Conservation (phyloP, 2,797 vertebrate species). For the Neosilurus mollespiculum region DNA sequence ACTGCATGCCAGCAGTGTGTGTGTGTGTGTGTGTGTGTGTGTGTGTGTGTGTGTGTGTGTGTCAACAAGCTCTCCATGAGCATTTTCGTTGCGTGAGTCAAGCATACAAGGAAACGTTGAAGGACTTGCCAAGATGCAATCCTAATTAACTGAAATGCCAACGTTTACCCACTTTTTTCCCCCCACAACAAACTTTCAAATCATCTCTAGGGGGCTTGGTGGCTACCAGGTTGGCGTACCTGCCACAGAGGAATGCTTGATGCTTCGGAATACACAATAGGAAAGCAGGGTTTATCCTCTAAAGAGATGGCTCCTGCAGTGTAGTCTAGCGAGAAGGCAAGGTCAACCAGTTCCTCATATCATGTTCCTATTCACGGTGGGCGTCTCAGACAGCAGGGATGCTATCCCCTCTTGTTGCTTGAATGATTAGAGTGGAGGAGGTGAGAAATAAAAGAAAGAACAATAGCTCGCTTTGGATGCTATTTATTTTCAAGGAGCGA, state of each 20-base stretch:
- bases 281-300: conserved; percentile 38
- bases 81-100: conserved; percentile 47
- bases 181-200: conserved; percentile 51
- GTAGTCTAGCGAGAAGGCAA: conserved; percentile 45
- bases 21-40: not conserved
- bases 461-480: conserved; percentile 17
- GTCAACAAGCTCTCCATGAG: conserved; percentile 22
- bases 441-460: conserved; percentile 32
- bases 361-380: conserved; percentile 28
- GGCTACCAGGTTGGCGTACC: conserved; percentile 12
- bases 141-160: conserved; percentile 62
- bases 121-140: conserved; percentile 48
- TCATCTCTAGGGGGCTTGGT: not conserved
- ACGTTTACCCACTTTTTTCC: conserved; percentile 49
- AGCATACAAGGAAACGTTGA: conserved; percentile 50
- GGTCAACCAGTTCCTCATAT: conserved; percentile 42
- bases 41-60: not conserved
- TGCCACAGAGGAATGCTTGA: conserved; percentile 34
- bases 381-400: conserved; percentile 19
- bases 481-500: conserved; percentile 29
- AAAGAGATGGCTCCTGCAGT: conserved; percentile 44
- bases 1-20: conserved; percentile 31
- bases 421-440: conserved; percentile 31
- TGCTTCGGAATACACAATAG: conserved; percentile 39
- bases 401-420: conserved; percentile 5